phyloP scores from a whole-genome alignment of 37 sponge, comb jelly and placozoan genomes.

The Ephydatia muelleri region DNA sequence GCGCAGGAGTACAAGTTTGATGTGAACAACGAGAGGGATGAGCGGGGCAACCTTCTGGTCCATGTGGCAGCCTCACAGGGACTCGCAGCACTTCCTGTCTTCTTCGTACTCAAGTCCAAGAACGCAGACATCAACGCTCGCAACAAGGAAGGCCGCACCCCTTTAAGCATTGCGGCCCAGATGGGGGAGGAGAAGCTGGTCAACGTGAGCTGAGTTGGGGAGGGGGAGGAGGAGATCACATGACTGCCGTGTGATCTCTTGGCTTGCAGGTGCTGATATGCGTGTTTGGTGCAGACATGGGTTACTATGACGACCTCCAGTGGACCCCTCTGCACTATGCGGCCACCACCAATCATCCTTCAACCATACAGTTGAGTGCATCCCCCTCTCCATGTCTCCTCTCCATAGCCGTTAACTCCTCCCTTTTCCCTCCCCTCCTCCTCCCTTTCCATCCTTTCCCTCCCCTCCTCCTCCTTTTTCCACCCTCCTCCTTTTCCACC shows the following conservation, averaged over 20 bases:
- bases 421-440: neutral
- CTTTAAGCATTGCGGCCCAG: neutral
- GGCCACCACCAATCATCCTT: constrained; percentile 34
- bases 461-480: neutral
- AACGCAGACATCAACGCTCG: neutral
- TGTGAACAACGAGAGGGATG: neutral
- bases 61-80: neutral
- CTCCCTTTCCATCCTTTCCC: neutral
- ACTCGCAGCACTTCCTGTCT: neutral
- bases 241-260: neutral
- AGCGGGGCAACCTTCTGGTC: neutral
- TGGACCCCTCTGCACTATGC: constrained; percentile 69
- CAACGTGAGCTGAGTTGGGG: neutral
- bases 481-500: too few species aligned
- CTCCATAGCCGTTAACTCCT: too few species aligned
- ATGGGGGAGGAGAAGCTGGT: neutral
- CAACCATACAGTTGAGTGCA: neutral
- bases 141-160: neutral
- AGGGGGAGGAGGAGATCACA: neutral
- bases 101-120: neutral
- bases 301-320: neutral
- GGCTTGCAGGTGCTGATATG: constrained; percentile 61
- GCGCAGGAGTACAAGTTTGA: neutral
- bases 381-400: neutral
- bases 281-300: constrained; percentile 66